These are phyloP conservation scores for Autographa gamma DNA, from an alignment of 2,888 invertebrate species.

Conservation along the genomic window DNA sequence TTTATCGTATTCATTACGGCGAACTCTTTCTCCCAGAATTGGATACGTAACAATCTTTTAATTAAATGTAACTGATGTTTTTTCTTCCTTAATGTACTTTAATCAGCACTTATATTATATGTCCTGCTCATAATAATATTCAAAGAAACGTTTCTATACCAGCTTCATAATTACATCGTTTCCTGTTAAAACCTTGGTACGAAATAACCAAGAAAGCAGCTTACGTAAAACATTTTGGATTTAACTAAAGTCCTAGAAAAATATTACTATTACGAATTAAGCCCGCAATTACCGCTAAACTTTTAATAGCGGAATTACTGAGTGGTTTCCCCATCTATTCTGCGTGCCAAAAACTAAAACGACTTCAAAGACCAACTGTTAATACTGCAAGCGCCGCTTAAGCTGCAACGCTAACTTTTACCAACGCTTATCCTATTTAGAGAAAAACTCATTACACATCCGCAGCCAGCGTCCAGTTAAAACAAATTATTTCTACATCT, in stretches of 20 bases:
- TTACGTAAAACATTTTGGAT: not conserved
- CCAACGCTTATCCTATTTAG: slow-evolving; percentile 31
- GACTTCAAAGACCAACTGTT: not conserved
- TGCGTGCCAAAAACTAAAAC: slow-evolving; percentile 6
- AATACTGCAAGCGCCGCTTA: slow-evolving; percentile 11
- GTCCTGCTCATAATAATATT: too few species aligned
- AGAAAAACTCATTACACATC: slow-evolving; percentile 50
- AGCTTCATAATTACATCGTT: not conserved
- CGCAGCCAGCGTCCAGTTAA: slow-evolving; percentile 38
- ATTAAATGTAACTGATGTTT: too few species aligned
- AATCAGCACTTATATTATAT: too few species aligned
- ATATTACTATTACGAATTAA: not conserved
- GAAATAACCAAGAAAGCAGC: not conserved
- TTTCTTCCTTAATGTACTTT: too few species aligned
- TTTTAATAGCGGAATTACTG: slow-evolving; percentile 4
- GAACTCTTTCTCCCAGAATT: too few species aligned
- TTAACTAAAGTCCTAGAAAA: not conserved
- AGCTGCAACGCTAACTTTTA: slow-evolving; percentile 1
- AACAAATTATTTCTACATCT: slow-evolving; percentile 50
- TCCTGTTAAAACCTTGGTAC: not conserved
- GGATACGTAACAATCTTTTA: too few species aligned
- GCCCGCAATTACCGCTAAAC: not conserved
- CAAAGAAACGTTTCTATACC: not conserved
- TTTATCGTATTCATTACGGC: too few species aligned
- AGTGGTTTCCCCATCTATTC: not conserved